Percentiles rank a stretch among this genome's conserved stretches.
phyloP scores from a whole-genome alignment of 2,797 vertebrate species.

The Amazonetta brasiliensis region DNA sequence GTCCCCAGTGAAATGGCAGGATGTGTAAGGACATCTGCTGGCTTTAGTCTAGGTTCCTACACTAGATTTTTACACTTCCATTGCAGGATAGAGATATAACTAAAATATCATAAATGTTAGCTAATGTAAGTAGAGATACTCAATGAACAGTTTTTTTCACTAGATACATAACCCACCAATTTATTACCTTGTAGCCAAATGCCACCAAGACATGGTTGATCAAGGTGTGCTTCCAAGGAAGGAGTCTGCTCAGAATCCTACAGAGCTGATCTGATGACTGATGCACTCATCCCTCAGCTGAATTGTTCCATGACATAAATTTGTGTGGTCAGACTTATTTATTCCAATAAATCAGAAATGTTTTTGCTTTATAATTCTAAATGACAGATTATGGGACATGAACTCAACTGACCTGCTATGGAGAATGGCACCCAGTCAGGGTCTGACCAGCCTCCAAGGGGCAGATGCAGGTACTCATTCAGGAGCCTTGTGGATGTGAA shows the following conservation, averaged over 20 bases:
- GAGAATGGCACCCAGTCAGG: not conserved
- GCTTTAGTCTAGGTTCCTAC: not conserved
- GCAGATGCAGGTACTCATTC: not conserved
- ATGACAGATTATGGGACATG: not conserved
- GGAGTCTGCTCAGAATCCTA: not conserved
- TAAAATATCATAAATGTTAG: not conserved
- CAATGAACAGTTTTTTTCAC: not conserved
- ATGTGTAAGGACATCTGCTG: not conserved
- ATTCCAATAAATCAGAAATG: not conserved
- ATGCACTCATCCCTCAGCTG: not conserved
- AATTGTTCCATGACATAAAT: not conserved
- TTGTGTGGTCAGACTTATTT: not conserved
- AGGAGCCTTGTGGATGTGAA: accelerated
- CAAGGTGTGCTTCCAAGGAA: not conserved
- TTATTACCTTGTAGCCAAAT: not conserved
- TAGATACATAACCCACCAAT: not conserved
- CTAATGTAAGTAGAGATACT: not conserved
- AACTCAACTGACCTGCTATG: not conserved
- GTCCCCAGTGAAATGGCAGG: not conserved
- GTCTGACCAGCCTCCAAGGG: not conserved
- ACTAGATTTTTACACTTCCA: too few species aligned
- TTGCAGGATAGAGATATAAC: not conserved
- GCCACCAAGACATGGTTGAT: not conserved
- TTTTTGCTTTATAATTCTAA: not conserved
- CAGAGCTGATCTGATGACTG: not conserved